Evolutionary conservation across 2,797 vertebrate genomes (phyloP).

Genomic region (Moxostoma hubbsi): DNA sequence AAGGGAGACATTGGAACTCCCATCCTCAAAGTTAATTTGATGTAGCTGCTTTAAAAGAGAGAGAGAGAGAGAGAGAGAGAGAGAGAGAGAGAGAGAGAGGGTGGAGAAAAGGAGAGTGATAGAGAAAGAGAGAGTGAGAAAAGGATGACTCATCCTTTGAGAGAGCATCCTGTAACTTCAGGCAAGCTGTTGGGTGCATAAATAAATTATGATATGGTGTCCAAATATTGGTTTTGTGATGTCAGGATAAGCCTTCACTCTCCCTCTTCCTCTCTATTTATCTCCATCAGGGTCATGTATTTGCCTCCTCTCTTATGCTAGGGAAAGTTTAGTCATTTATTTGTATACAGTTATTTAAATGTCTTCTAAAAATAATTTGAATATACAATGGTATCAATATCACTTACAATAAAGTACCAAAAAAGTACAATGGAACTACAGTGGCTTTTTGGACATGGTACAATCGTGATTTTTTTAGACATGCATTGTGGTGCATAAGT

Average conservation of each 20-base stretch:
- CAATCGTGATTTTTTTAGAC: too few species aligned
- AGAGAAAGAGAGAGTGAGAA: constrained; percentile 39
- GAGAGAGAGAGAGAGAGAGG: not conserved
- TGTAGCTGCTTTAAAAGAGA: constrained; percentile 11
- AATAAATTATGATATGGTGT: constrained; percentile 56
- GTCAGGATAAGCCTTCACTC: constrained; percentile 34
- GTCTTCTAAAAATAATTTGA: too few species aligned
- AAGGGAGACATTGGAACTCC: constrained; percentile 8
- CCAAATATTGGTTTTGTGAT: constrained; percentile 50
- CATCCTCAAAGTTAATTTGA: constrained; percentile 24
- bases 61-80: too few species aligned
- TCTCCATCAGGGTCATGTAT: constrained; percentile 39
- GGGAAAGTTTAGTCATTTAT: constrained; percentile 34
- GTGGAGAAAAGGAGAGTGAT: constrained; percentile 22
- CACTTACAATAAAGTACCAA: too few species aligned
- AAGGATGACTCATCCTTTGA: constrained; percentile 55
- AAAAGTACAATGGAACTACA: too few species aligned
- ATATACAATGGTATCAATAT: too few species aligned
- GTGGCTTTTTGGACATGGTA: too few species aligned
- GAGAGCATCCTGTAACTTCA: constrained; percentile 53
- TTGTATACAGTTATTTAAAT: not conserved
- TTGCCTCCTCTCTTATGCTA: constrained; percentile 10
- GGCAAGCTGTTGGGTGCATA: constrained; percentile 49
- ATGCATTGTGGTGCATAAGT: too few species aligned
- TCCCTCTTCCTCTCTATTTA: constrained; percentile 9